Conservation (phyloP, 1,140 invertebrate species). For the Danaus plexippus region DNA sequence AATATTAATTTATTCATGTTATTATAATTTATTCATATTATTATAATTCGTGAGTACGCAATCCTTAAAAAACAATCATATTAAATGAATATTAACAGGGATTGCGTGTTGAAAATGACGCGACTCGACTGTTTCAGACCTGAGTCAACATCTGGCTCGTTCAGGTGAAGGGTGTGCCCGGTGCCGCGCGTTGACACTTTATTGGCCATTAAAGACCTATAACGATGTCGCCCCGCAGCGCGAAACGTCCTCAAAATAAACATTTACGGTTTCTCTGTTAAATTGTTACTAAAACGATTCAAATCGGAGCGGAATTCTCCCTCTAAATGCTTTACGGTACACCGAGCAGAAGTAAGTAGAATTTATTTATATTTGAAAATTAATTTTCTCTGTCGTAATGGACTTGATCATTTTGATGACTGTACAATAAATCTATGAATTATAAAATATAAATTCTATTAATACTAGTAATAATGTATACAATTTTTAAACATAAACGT, state of each 20-base stretch:
- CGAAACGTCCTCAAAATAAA: conserved; percentile 59
- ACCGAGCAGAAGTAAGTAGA: conserved; percentile 61
- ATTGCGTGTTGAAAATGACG: too few species aligned
- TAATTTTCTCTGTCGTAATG: conserved; percentile 60
- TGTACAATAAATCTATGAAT: conserved; percentile 19
- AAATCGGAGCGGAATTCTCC: conserved; percentile 42
- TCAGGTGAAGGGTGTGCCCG: conserved; percentile 55
- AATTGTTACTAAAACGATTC: conserved; percentile 65
- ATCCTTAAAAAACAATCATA: too few species aligned
- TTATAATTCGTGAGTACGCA: too few species aligned
- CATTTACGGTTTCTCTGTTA: conserved; percentile 59
- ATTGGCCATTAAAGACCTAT: conserved; percentile 62
- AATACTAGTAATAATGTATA: too few species aligned
- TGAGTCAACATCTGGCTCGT: conserved; percentile 21
- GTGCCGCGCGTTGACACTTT: conserved; percentile 51
- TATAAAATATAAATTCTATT: too few species aligned
- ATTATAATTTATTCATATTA: too few species aligned
- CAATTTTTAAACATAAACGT: too few species aligned
- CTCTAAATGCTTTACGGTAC: conserved; percentile 62
- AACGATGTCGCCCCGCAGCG: conserved; percentile 38
- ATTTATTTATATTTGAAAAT: conserved; percentile 68
- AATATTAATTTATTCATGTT: too few species aligned
- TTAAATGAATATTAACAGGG: too few species aligned
- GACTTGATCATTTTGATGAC: conserved; percentile 41
- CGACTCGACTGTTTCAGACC: too few species aligned